phyloP scores from a whole-genome alignment of 1,140 invertebrate species.

The Cydia strobilella region DNA sequence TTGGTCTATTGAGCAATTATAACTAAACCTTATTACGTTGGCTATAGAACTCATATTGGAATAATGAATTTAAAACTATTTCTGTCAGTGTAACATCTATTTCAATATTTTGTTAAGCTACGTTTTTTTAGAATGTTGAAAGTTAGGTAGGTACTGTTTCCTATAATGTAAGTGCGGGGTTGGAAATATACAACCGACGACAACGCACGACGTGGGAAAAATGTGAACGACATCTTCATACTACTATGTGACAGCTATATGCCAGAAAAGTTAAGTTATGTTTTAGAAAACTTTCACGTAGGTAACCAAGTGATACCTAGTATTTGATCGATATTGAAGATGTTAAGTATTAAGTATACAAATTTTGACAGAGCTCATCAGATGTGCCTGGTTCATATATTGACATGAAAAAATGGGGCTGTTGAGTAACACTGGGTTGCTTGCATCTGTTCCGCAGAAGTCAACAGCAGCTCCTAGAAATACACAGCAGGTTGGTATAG shows the following conservation, averaged over 20 bases:
- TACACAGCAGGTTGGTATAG: slow-evolving; percentile 55
- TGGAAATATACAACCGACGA: no score
- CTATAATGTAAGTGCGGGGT: no score
- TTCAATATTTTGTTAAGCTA: background rate
- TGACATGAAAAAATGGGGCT: slow-evolving; percentile 55
- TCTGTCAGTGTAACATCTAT: slow-evolving; percentile 9
- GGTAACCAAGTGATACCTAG: slow-evolving; percentile 33
- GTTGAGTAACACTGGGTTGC: slow-evolving; percentile 72
- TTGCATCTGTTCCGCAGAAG: slow-evolving; percentile 64
- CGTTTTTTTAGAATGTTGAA: background rate
- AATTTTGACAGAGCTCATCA: background rate
- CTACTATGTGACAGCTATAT: no score
- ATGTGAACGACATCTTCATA: no score
- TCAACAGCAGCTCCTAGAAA: slow-evolving; percentile 32
- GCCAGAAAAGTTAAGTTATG: no score
- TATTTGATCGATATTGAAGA: slow-evolving; percentile 61
- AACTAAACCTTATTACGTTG: background rate
- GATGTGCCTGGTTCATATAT: background rate
- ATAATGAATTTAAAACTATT: background rate
- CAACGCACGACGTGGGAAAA: no score
- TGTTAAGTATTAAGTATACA: no score
- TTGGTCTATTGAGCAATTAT: background rate
- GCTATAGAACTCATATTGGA: background rate
- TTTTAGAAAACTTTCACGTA: background rate
- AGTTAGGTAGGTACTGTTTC: no score